Evolutionary conservation across 2,113 vertebrate species (phyloP), one percentile per base, ranked within the genome.

Genomic region (Triplophysa siluroides): DNA sequence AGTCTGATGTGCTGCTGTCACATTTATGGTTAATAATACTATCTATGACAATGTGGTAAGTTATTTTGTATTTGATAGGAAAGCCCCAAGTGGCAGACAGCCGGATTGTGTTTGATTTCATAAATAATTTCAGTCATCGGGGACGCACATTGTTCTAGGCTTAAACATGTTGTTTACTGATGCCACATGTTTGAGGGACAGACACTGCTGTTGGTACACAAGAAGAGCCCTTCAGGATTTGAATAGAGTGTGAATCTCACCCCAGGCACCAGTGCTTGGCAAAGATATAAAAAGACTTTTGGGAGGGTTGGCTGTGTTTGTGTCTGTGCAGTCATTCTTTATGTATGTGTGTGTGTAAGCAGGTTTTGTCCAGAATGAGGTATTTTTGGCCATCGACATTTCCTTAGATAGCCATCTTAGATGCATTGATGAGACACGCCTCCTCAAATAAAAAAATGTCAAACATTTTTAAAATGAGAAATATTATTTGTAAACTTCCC

Each of bases 101-200:
- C 88, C 83, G 84, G 86, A 88, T 90, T 90, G 84, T 92, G 92
- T 93, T 92, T 93, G 91, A 92, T 93, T 91, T 92, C 91, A 92
- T 92, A 92, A 92, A 93, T 93, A 93, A 94, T 94, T 93, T 89
- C 87, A 89, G 88, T 91, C 91, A 92, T 86, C 77, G 43, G 91
- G 91, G 92, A 92, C 88, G 24, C 79, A 78, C 90, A 90, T 93
- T 93, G 91, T 93, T 94, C 92, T 88, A 92, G 90, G 90, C 90
- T 89, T 90, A 91, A 90, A 90, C 19, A 85, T 87, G 91, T 92
- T 93, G 91, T 93, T 92, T 92, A 92, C 91, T 91, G 88, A 93
- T 76, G 86, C 89, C 92, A 92, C 91, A 92, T 91, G 92, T 91
- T 90, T 89, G 86, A 90, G 91, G 86, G 88, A 91, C 85, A 87